Base-by-base conservation (phyloP, 1,140 invertebrate species). In the Macrocentrus cingulum region DNA sequence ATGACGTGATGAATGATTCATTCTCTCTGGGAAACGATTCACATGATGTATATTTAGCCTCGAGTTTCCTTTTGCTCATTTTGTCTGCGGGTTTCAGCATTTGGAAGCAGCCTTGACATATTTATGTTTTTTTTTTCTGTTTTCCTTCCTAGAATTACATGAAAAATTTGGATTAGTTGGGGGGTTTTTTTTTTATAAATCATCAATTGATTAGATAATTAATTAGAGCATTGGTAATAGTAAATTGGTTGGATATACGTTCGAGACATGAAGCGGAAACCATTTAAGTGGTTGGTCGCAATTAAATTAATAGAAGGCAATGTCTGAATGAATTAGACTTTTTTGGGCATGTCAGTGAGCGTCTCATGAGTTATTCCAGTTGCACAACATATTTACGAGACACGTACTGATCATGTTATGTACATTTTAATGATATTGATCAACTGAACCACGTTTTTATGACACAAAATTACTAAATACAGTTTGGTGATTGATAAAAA, bases 261-360 rank as follows among this genome's bases (percentile, higher is more conserved):
- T n/a, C n/a, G n/a, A n/a, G 25, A 29, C 4, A 29, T 29, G 9
- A 4, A 29, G 25, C 9, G 25, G 25, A 9, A 29, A 29, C 9
- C 13, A 13, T 39, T 11, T 39, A 15, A 39, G 3, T 39, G 13
- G 8, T n/a, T 39, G 36, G 11, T 23, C 20, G 45, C 19, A 18
- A 22, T 45, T 45, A 29, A 48, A 48, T 25, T 48, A n/a, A 48
- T 48, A 25, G 45, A 48, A 23, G 45, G 6, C 7, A 39, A 39
- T 39, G 15, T 39, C 36, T 20, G 45, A 25, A 48, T 48, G 20
- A 48, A 48, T 48, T 48, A 48, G 2, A 11, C 2, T 8, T 2
- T 48, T 20, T 48, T 48, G 1, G 11, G 22, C 19, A 23, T n/a
- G 20, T 13, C 22, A 23, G 20, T 48, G 8, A 29, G 19, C 23